Base-by-base conservation (phyloP, 2,797 vertebrate species). In the Nyctibius grandis region DNA sequence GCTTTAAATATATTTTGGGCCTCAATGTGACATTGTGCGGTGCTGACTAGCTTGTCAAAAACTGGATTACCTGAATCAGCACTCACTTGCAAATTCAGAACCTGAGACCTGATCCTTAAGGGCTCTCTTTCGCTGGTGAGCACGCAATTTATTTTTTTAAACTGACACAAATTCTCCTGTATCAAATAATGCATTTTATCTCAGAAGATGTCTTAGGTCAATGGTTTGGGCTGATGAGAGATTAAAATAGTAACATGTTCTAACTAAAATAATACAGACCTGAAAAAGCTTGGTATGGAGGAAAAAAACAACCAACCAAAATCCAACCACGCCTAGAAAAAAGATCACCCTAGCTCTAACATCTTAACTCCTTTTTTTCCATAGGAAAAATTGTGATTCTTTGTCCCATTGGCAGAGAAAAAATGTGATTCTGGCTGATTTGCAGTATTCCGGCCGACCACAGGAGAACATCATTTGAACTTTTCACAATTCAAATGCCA, bases 201-300 rank as follows among this genome's bases (percentile, higher is more conserved):
- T 85, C 60, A 83, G 60, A 94, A 83, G 83, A 86, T 0, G 0
- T 60, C 44, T 76, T 83, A 92, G 72, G 86, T 87, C 68, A 80
- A 70, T 40, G 61, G 22, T 80, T 92, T 89, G 47, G 34, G 73
- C 57, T 85, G 60, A 88, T 59, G 68, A 83, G 53, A 81, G 47
- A 72, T 68, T 65, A 85, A 93, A 96, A 93, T 77, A 93, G 88
- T 57, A 88, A 76, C 44, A 29, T 77, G 44, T 82, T 75, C 67
- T 77, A 77, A 78, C 75, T 42, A 64, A 85, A 91, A 91, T 77
- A 79, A 93, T 60, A 74, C n/a, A 91, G 89, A 65, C n/a, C 64
- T 95, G 64, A 56, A 72, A 89, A 95, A 54, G 22, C 48, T 77
- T 89, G 16, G 5, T 57, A 51, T 63, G n/a, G 60, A 88, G 54